phyloP scores from a whole-genome alignment of 1,140 invertebrate species.

The Nasonia giraulti region DNA sequence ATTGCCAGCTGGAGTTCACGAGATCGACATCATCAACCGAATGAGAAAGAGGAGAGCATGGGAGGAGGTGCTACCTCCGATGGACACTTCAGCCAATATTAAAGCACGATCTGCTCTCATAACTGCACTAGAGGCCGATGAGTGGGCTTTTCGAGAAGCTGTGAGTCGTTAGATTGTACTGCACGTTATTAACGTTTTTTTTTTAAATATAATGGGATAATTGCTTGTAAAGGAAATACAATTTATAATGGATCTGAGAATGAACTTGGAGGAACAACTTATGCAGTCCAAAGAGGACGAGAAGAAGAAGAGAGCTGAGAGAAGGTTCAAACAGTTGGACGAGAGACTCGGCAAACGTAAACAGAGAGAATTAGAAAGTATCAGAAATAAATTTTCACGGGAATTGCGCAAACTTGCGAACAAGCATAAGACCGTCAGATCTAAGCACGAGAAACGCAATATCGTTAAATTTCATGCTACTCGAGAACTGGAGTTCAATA shows the following conservation, averaged over 20 bases:
- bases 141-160: slow-evolving; percentile 80
- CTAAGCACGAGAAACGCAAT: slow-evolving; percentile 65
- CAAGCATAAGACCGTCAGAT: slow-evolving; percentile 65
- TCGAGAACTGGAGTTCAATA: slow-evolving; percentile 74
- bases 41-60: slow-evolving; percentile 76
- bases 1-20: slow-evolving; percentile 78
- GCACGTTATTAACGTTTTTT: too few species aligned
- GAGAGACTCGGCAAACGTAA: slow-evolving; percentile 54
- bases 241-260: slow-evolving; percentile 76
- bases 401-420: slow-evolving; percentile 76
- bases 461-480: slow-evolving; percentile 70
- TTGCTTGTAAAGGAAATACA: slow-evolving; percentile 76
- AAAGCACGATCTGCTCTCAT: slow-evolving; percentile 76
- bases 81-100: slow-evolving; percentile 73
- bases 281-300: slow-evolving; percentile 68
- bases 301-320: slow-evolving; percentile 69
- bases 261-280: slow-evolving; percentile 74
- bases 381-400: slow-evolving; percentile 64
- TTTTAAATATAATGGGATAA: slow-evolving; percentile 48
- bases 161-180: slow-evolving; percentile 70
- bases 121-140: slow-evolving; percentile 78
- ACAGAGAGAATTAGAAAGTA: slow-evolving; percentile 58
- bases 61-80: slow-evolving; percentile 75
- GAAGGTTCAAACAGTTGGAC: slow-evolving; percentile 58
- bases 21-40: slow-evolving; percentile 79